Evolutionary conservation across 2,797 vertebrate genomes (phyloP).

Genomic region (Sylvilagus floridanus): DNA sequence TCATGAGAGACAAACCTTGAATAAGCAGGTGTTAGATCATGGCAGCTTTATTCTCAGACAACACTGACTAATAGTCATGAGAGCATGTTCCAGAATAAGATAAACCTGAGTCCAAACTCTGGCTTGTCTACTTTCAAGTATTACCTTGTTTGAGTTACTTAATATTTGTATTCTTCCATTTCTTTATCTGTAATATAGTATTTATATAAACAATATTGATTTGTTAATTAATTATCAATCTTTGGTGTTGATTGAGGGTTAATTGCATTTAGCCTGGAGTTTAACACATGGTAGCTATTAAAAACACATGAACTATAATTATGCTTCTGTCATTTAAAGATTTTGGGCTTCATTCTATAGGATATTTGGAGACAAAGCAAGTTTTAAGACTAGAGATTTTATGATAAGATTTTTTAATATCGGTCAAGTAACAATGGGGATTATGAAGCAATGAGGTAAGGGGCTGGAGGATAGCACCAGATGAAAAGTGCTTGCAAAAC

Average conservation of each 20-base stretch:
- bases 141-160: background rate
- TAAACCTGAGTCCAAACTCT: background rate
- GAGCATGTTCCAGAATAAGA: background rate
- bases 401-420: slow-evolving; percentile 2
- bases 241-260: background rate
- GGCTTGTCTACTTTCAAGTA: background rate
- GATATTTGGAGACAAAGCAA: background rate
- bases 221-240: background rate
- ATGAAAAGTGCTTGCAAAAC: background rate
- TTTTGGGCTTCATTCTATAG: background rate
- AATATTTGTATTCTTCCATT: background rate
- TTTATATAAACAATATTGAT: background rate
- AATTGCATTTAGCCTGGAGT: background rate
- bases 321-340: background rate
- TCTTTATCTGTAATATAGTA: background rate
- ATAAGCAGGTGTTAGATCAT: background rate
- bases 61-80: background rate
- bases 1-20: background rate
- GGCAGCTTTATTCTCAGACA: background rate
- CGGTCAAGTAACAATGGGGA: background rate
- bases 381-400: background rate
- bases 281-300: background rate
- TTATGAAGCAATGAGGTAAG: background rate
- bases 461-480: background rate
- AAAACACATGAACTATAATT: background rate